Conservation (phyloP, 2,113 vertebrate species). For the Cinclus mexicanus region DNA sequence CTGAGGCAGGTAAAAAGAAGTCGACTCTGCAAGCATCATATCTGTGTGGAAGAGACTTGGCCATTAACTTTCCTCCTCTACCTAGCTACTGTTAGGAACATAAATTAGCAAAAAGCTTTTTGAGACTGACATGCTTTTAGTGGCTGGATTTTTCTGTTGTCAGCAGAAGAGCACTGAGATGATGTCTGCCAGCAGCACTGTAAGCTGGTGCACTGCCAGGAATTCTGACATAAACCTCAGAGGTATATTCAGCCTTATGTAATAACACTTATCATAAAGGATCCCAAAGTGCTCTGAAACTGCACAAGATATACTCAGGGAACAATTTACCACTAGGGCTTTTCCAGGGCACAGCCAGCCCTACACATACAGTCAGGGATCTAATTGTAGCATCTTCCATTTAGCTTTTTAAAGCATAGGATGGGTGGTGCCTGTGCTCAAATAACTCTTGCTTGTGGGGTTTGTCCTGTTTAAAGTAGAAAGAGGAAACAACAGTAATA, state of each 20-base stretch:
- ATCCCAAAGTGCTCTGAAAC: background rate
- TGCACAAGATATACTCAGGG: background rate
- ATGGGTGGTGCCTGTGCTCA: background rate
- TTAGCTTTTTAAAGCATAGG: background rate
- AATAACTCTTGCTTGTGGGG: background rate
- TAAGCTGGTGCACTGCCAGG: background rate
- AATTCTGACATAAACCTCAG: background rate
- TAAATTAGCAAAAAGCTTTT: constrained; percentile 34
- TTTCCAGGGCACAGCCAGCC: background rate
- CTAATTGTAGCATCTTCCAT: background rate
- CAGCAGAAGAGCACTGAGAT: background rate
- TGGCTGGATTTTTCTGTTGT: background rate
- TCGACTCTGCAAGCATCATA: background rate
- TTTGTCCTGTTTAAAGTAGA: background rate
- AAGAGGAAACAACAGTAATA: background rate
- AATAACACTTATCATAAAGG: background rate
- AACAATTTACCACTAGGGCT: background rate
- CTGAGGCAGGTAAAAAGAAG: background rate
- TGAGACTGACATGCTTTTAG: constrained; percentile 24
- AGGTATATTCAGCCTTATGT: background rate
- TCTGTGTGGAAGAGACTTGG: background rate
- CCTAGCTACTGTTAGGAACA: background rate
- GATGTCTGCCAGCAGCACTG: background rate
- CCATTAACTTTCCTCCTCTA: background rate
- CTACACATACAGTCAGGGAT: background rate